Base-by-base conservation (phyloP, 2,113 vertebrate genomes). In the Microcebus ravelobensis region DNA sequence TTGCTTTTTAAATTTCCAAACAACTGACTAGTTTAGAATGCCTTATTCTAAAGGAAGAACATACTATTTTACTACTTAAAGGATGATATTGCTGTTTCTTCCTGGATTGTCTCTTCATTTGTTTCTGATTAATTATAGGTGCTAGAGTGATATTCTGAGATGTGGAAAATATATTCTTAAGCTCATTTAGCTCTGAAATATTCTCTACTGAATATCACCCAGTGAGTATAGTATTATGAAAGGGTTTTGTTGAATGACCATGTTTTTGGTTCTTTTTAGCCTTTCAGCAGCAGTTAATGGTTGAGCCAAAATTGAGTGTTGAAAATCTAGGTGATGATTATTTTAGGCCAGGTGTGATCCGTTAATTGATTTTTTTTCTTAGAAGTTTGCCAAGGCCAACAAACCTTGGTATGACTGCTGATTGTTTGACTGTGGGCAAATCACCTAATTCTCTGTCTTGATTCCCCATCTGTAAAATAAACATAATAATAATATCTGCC, bases 1-100 rank as follows among this genome's bases (percentile, higher is more conserved):
- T 95, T 93, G 68, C 31, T 55, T 97, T 97, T 92, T 82, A 96
- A 65, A 70, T 95, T 95, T 95, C 8, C 27, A 96, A 87, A 96
- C 23, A 96, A 23, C 39, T 84, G 36, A 80, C 97, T 77, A 90
- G 18, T 94, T 95, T 92, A 79, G 42, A 97, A 88, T 88, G 25
- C 31, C 36, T 95, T 82, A 45, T 77, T 80, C 45, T 96, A 81
- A 73, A 84, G 79, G 31, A 82, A 96, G 23, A 71, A n/a, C 27
- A 81, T 42, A 57, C 11, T 91, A 18, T 63, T 94, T 93, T 95
- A 70, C 76, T 85, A 52, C 48, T 57, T 82, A 90, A 81, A 39
- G 15, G 45, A 8, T 94, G 39, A 73, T 85, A 59, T 12, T 91
- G 9, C 50, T 88, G 11, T 50, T 83, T 83, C 77, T n/a, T 85